phyloP scores from a whole-genome alignment of 2,888 invertebrate species.

The Cephus rjabovi region DNA sequence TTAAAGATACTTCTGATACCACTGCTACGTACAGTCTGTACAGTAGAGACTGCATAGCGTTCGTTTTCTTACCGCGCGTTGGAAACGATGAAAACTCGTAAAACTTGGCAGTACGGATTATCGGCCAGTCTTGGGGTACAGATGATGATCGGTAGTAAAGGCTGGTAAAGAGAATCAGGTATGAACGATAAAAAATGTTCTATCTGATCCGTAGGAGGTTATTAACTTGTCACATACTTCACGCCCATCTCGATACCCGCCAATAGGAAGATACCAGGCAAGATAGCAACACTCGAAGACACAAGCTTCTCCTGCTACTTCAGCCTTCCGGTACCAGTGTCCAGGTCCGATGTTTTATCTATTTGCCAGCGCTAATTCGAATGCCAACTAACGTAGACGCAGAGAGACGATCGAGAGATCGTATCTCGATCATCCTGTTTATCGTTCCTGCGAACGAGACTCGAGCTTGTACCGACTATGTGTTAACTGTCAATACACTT shows the following conservation, averaged over 20 bases:
- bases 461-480: not conserved
- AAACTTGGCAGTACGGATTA: not conserved
- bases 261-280: conserved; percentile 11
- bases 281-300: not conserved
- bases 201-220: conserved; percentile 44
- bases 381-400: not conserved
- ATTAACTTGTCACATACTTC: conserved; percentile 47
- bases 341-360: conserved; percentile 16
- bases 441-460: not conserved
- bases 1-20: not conserved
- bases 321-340: not conserved
- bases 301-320: not conserved
- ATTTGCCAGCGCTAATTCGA: not conserved
- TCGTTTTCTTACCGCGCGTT: not conserved
- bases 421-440: not conserved
- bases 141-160: not conserved
- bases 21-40: not conserved
- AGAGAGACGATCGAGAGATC: not conserved
- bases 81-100: not conserved
- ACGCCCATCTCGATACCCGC: conserved; percentile 25
- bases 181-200: conserved; percentile 36
- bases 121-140: not conserved
- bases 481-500: not conserved
- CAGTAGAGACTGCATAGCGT: not conserved
- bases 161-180: conserved; percentile 1